These are phyloP conservation scores for Chrysopilus asiliformis DNA, from an alignment of 2,888 invertebrate species.

Conservation along the genomic window DNA sequence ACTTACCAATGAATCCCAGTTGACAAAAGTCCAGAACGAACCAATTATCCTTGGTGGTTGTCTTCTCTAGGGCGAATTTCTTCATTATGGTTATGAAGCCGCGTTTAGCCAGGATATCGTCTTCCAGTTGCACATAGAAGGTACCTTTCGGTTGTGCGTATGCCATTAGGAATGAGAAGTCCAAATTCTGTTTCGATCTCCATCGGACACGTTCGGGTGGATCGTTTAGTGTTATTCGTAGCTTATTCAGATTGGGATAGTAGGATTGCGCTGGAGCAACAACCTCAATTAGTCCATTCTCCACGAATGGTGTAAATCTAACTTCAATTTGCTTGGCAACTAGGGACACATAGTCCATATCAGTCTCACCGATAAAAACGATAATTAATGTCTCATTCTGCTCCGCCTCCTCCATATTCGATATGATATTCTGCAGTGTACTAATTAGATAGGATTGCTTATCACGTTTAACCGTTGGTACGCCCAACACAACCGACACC, in stretches of 20 bases:
- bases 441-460: slow-evolving; percentile 76
- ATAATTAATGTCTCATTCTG: slow-evolving; percentile 70
- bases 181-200: slow-evolving; percentile 91
- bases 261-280: slow-evolving; percentile 72
- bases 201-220: slow-evolving; percentile 71
- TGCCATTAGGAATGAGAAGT: slow-evolving; percentile 88
- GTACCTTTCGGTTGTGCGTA: slow-evolving; percentile 77
- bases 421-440: slow-evolving; percentile 71
- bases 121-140: slow-evolving; percentile 87
- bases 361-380: slow-evolving; percentile 78
- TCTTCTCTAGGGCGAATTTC: slow-evolving; percentile 65
- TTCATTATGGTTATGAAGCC: slow-evolving; percentile 77
- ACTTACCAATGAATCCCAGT: slow-evolving; percentile 79
- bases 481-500: slow-evolving; percentile 66
- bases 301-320: slow-evolving; percentile 60
- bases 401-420: slow-evolving; percentile 58
- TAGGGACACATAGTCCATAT: slow-evolving; percentile 58
- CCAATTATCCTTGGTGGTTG: slow-evolving; percentile 63
- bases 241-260: slow-evolving; percentile 71
- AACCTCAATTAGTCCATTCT: slow-evolving; percentile 75
- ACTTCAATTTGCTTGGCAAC: slow-evolving; percentile 62
- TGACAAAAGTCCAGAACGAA: slow-evolving; percentile 87
- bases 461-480: slow-evolving; percentile 81
- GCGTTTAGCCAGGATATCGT: slow-evolving; percentile 80
- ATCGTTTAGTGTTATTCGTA: slow-evolving; percentile 74